Base-by-base conservation (phyloP, 2,797 vertebrate genomes). In the Linurgus olivaceus region DNA sequence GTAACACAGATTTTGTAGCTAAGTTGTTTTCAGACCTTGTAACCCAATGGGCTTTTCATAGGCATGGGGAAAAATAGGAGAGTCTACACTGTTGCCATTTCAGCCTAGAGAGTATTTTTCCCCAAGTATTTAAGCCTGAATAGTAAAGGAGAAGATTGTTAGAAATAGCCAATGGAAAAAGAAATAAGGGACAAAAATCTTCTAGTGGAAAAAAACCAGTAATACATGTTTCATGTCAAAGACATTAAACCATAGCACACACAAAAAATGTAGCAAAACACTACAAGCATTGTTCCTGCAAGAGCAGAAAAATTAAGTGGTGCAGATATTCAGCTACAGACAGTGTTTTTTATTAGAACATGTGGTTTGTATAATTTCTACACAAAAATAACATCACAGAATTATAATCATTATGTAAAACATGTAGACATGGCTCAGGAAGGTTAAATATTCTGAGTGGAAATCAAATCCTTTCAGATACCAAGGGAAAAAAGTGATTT, bases 391-490 rank as follows among this genome's bases (percentile, higher is more conserved):
- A 58, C 79, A 66, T 92, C 92, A 80, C 77, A 91, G 57, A 92
- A 85, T 93, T 96, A 90, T 68, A 94, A 95, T 94, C 47, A 88
- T 97, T 85, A 94, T 75, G 84, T 94, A 94, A 86, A 91, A 84
- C 45, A 78, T 84, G 78, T 61, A 88, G 76, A 82, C 58, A 87
- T 95, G 68, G 70, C 80, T 97, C 93, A 91, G 63, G 37, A 85
- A 96, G 77, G 83, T 95, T 97, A 96, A 96, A 88, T 86, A 89
- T 95, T 96, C 91, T 90, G 72, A 73, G 65, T 75, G 66, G 72
- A 94, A 97, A 97, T 96, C 72, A 94, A 96, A 95, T 77, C 76
- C 81, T 92, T 95, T 96, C 31, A 84, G 88, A 54, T 96, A 94
- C 91, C 35, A 48, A 24, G 67, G 93, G 84, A 9, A 40, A 87